phyloP scores from a whole-genome alignment of 1,140 invertebrate genomes.

The Hycleus cichorii region DNA sequence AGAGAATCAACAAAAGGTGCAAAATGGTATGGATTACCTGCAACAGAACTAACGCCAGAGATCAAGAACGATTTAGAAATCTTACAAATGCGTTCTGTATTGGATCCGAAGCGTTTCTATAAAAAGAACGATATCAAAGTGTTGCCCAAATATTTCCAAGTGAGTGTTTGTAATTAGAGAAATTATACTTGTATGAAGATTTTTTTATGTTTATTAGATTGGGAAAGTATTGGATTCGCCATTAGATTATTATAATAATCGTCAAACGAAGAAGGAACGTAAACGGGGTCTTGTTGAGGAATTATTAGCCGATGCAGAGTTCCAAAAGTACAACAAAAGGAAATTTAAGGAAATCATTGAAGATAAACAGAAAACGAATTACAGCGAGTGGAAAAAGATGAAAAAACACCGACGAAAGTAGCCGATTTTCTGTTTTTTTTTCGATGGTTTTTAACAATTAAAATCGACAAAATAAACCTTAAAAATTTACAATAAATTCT shows the following conservation, averaged over 20 bases:
- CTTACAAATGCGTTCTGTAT: slow-evolving; percentile 83
- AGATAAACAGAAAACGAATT: slow-evolving; percentile 56
- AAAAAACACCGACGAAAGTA: slow-evolving; percentile 30
- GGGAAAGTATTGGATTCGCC: slow-evolving; percentile 67
- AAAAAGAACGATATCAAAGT: slow-evolving; percentile 84
- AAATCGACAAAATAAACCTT: slow-evolving; percentile 42
- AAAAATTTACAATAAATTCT: slow-evolving; percentile 67
- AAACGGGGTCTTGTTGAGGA: slow-evolving; percentile 90
- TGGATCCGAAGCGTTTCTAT: slow-evolving; percentile 90
- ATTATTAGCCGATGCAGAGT: slow-evolving; percentile 79
- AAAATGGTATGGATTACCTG: slow-evolving; percentile 81
- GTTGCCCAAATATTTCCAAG: slow-evolving; percentile 88
- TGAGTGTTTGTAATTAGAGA: slow-evolving; percentile 33
- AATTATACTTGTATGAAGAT: background rate
- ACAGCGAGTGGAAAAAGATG: slow-evolving; percentile 48
- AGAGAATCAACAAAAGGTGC: slow-evolving; percentile 72
- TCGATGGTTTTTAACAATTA: background rate
- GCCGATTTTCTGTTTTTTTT: no score
- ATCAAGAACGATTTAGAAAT: slow-evolving; percentile 78
- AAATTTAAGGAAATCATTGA: slow-evolving; percentile 75
- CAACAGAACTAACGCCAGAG: slow-evolving; percentile 83
- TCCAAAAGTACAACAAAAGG: slow-evolving; percentile 77
- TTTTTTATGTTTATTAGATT: slow-evolving; percentile 45
- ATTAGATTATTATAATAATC: slow-evolving; percentile 63
- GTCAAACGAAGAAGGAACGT: slow-evolving; percentile 77